Evolutionary conservation across 1,140 invertebrate species (phyloP), one percentile per base, ranked within the genome.

Genomic region (Halesus radiatus): DNA sequence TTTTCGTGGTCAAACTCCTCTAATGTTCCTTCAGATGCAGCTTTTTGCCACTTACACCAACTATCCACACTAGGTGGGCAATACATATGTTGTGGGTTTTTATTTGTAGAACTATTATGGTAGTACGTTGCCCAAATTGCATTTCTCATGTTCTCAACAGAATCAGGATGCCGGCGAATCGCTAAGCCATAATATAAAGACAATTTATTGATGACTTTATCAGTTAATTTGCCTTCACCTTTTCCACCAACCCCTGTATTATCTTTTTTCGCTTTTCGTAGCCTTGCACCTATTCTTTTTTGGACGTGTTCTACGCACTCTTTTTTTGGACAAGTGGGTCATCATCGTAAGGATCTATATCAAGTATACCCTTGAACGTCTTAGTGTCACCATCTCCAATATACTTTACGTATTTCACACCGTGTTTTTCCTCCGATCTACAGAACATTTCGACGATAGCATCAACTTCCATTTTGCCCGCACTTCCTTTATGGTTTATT

Each of bases 381-480:
- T 84, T 84, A 3, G 74, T 79, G 60, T 85, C 82, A 5, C 83
- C 84, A 80, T 85, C 85, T 54, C 85, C 81, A 20, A 85, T 83
- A 56, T 86, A 85, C 15, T 79, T 83, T 16, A 18, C 23, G 80
- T 84, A 85, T 60, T 75, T 80, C 13, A 82, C 82, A 13, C 64
- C 32, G 81, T 82, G 74, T 79, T 79, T 78, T 54, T 81, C 75
- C 22, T 58, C 62, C 16, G 79, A 83, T 15, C 78, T 26, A 23
- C 50, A n/a, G 80, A 85, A 85, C 81, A 85, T 84, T 85, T 84
- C 79, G 13, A 78, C 50, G 18, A 84, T 76, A 45, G 79, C 79
- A 78, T 81, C 83, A 13, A 85, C 76, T 68, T 85, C 83, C 84
- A 85, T 85, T 54, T 84, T 84, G 32, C 84, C 82, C 53, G 83